Evolutionary conservation across 2,888 invertebrate species (phyloP), one percentile per base, ranked within the genome.

Genomic region (Ormyrus labotus): DNA sequence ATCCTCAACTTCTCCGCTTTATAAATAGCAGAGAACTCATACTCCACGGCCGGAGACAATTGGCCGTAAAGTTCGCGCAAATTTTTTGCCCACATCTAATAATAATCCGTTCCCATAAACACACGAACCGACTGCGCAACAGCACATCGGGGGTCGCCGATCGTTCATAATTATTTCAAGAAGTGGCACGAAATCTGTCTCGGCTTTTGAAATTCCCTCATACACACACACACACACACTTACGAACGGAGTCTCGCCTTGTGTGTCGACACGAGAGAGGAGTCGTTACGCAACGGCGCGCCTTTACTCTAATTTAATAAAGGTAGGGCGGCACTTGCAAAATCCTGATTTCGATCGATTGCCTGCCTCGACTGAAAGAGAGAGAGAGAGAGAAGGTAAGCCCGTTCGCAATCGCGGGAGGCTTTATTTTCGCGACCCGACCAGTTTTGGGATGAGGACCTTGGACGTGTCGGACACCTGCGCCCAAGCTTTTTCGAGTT

Each of bases 281-380:
- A 61, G 13, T 13, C 34, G 50, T 80, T 80, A 71, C 68, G 11
- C 67, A 80, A 80, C 60, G 47, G 64, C 65, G 69, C 64, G 8
- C 58, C 61, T 82, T 80, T 77, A 77, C 82, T 82, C 80, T 80
- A 76, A 82, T 82, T 80, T 80, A 80, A 82, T 77, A 77, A 82
- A 76, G 73, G 73, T 58, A 79, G 75, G 70, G 74, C 75, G 68
- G 67, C 76, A 80, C 77, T 81, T 81, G 78, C 78, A 81, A 75
- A 81, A 81, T 69, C 70, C 55, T 45, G 67, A 78, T 78, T 68
- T 78, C 78, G 67, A 81, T 78, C 78, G 69, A 77, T 67, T 60
- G 63, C 53, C 72, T 63, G 47, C 11, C 45, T 53, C 34, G 34
- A 34, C 34, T 34, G 34, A 34, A 34, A 34, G 34, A 34, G 34